Percentiles rank a stretch among this genome's conserved stretches.
Evolutionary conservation across 2,113 vertebrate species (phyloP).

Genomic region (Micronisus gabar): DNA sequence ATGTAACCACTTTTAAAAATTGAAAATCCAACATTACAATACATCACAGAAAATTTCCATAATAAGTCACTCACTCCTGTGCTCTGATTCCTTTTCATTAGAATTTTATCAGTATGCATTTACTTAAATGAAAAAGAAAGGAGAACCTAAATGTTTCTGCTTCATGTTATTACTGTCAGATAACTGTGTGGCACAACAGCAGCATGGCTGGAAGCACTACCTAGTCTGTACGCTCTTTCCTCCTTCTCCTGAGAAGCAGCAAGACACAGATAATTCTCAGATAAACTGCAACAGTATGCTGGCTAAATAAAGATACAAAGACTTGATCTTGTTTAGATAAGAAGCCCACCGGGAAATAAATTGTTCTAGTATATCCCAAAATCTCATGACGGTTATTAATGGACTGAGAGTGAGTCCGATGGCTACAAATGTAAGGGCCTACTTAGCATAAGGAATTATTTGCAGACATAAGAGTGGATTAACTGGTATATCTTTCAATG

Average conservation of each 20-base stretch:
- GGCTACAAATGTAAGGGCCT: background rate
- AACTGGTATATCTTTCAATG: background rate
- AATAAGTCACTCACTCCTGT: background rate
- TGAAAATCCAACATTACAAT: conserved; percentile 19
- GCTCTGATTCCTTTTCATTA: background rate
- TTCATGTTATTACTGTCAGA: background rate
- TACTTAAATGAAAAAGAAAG: background rate
- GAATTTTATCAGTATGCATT: background rate
- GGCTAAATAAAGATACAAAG: conserved; percentile 32
- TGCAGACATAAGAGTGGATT: background rate
- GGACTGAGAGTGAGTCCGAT: background rate
- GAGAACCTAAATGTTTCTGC: background rate
- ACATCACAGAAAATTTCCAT: background rate
- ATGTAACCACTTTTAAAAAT: conserved; percentile 18
- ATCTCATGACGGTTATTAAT: conserved; percentile 49
- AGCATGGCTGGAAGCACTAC: background rate
- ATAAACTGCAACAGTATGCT: background rate
- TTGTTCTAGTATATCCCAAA: background rate
- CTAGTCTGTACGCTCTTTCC: background rate
- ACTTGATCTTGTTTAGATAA: conserved; percentile 64
- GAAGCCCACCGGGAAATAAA: conserved; percentile 43
- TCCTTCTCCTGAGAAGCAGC: background rate
- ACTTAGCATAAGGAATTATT: conserved; percentile 32
- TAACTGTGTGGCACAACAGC: background rate
- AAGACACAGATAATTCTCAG: background rate